Evolutionary conservation across 2,113 vertebrate species (phyloP).

Genomic region (Gulo gulo): DNA sequence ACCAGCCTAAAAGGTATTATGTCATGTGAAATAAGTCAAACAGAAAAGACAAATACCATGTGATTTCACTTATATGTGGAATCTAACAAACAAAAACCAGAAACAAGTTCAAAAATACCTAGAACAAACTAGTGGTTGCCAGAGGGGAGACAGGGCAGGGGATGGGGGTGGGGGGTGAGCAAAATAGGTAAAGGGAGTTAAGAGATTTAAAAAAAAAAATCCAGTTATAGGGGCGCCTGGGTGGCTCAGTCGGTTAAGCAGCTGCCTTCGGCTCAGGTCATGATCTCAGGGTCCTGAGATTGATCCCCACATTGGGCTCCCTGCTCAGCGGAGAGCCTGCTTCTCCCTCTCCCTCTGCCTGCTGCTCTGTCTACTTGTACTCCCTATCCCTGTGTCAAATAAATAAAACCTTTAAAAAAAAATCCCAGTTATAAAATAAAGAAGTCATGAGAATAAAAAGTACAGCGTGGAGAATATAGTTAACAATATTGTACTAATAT

Average conservation of each 20-base stretch:
- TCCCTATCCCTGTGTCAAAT: no score
- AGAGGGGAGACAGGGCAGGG: neutral
- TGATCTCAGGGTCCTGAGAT: no score
- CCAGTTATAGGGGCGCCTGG: neutral
- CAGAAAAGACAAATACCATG: neutral
- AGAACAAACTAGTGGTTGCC: neutral
- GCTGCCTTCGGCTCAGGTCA: no score
- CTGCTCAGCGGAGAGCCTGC: no score
- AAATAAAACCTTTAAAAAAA: no score
- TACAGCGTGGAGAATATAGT: neutral
- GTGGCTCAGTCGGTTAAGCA: no score
- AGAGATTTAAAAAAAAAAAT: neutral
- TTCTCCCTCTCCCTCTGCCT: no score
- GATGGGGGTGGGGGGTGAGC: neutral
- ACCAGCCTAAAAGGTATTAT: neutral
- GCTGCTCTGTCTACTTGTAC: no score
- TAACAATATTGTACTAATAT: neutral
- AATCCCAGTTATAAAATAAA: no score
- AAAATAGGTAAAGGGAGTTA: neutral
- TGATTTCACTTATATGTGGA: neutral
- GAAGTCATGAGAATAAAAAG: neutral
- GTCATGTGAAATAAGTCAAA: neutral
- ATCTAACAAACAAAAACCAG: neutral
- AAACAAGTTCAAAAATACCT: neutral
- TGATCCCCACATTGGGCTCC: rapidly evolving